Conservation (phyloP, 2,113 vertebrate species). For the Myrmophylax atrothorax region DNA sequence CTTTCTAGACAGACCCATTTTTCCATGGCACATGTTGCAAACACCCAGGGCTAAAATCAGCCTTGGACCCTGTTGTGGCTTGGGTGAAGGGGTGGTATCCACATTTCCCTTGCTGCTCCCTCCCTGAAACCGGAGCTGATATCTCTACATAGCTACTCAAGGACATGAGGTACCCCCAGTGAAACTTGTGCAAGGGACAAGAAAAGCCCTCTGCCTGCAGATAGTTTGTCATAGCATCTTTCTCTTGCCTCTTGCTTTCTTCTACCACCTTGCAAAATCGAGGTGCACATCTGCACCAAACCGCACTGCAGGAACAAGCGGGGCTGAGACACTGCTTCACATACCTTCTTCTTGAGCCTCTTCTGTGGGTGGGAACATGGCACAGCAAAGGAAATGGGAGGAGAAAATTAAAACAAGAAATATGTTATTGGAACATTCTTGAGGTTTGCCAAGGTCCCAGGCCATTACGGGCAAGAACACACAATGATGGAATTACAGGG, state of each 20-base stretch:
- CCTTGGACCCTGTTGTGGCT: not conserved
- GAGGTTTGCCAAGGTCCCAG: constrained; percentile 1
- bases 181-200: not conserved
- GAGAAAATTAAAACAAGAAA: constrained; percentile 46
- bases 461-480: not conserved
- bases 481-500: constrained; percentile 2
- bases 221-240: not conserved
- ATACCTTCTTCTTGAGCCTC: constrained; percentile 86
- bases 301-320: not conserved
- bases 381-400: not conserved
- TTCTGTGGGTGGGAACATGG: constrained; percentile 14
- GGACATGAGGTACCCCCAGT: not conserved
- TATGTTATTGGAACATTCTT: not conserved
- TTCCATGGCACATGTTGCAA: rapidly evolving
- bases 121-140: not conserved
- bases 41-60: not conserved
- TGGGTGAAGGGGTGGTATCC: not conserved
- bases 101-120: not conserved
- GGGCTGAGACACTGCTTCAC: constrained; percentile 62
- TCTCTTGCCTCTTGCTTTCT: not conserved
- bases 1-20: not conserved
- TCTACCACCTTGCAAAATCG: not conserved
- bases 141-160: rapidly evolving
- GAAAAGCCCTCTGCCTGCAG: not conserved
- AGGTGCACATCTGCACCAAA: rapidly evolving